Evolutionary conservation across 1,140 invertebrate species (phyloP).

Genomic region (Nautilus pompilius): DNA sequence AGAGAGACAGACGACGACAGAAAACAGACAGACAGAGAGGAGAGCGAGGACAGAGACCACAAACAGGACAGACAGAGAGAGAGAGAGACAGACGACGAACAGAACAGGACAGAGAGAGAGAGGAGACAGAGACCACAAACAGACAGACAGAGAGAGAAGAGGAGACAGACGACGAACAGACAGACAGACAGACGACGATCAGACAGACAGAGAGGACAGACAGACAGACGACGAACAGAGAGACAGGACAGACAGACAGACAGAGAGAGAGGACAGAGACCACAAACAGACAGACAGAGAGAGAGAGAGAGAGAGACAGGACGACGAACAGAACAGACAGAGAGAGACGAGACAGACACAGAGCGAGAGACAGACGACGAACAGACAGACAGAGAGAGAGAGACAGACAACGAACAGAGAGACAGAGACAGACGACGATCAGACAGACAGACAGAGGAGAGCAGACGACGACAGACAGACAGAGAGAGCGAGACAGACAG

Average conservation of each 20-base stretch:
- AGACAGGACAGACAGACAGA: not conserved
- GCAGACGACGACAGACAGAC: not conserved
- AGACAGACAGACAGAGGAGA: not conserved
- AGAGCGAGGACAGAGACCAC: not conserved
- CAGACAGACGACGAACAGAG: not conserved
- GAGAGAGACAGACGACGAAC: too few relatives aligned
- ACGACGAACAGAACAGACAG: not conserved
- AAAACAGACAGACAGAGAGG: too few relatives aligned
- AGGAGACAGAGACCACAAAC: too few relatives aligned
- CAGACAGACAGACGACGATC: not conserved
- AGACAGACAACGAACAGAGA: too few relatives aligned
- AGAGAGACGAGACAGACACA: not conserved
- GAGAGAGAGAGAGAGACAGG: not conserved
- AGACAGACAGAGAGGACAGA: too few relatives aligned
- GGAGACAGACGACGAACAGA: constrained; percentile 1
- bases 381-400: not conserved
- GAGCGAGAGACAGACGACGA: not conserved
- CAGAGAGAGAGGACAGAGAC: not conserved
- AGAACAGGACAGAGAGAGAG: too few relatives aligned
- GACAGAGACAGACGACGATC: not conserved
- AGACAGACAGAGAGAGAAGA: not conserved
- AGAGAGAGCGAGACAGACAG: not conserved
- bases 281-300: not conserved
- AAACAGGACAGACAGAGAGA: too few relatives aligned
- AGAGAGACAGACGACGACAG: too few relatives aligned